These are phyloP conservation scores for Garrulus glandarius DNA, from an alignment of 2,797 vertebrate species.

Conservation along the genomic window DNA sequence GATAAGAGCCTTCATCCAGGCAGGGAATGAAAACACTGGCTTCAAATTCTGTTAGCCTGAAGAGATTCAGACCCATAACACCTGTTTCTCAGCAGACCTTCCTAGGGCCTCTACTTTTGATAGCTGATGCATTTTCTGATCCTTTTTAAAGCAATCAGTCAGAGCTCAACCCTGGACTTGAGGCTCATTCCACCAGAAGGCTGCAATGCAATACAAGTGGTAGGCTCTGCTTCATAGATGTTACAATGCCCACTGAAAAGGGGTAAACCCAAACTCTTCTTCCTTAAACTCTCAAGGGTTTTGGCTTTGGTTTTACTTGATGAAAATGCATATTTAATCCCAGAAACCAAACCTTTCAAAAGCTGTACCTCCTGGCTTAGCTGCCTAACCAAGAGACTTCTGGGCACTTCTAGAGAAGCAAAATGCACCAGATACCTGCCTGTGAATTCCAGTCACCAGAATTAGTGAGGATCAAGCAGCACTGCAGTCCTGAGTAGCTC, in stretches of 20 bases:
- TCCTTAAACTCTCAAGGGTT: not conserved
- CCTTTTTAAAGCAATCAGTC: not conserved
- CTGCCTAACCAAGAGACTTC: not conserved
- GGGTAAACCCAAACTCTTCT: not conserved
- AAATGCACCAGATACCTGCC: fast-evolving
- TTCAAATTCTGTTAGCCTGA: not conserved
- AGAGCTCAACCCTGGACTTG: not conserved
- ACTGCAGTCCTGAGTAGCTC: not conserved
- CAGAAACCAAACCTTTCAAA: not conserved
- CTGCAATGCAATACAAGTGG: not conserved
- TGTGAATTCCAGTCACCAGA: not conserved
- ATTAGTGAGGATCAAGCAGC: not conserved
- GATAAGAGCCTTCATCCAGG: not conserved
- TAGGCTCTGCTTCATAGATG: not conserved
- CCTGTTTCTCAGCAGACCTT: not conserved
- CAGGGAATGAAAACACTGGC: not conserved
- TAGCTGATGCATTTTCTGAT: not conserved
- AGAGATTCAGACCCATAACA: not conserved
- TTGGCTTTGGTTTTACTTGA: fast-evolving
- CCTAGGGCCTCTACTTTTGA: not conserved
- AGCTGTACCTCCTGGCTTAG: not conserved
- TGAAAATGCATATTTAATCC: not conserved
- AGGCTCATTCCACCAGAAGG: not conserved
- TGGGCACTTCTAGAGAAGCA: not conserved
- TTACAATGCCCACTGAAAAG: not conserved